A percentile compares a stretch with the other conserved stretches of the same genome.
phyloP scores from a whole-genome alignment of 2,113 vertebrate species.

The Malurus cyaneus region DNA sequence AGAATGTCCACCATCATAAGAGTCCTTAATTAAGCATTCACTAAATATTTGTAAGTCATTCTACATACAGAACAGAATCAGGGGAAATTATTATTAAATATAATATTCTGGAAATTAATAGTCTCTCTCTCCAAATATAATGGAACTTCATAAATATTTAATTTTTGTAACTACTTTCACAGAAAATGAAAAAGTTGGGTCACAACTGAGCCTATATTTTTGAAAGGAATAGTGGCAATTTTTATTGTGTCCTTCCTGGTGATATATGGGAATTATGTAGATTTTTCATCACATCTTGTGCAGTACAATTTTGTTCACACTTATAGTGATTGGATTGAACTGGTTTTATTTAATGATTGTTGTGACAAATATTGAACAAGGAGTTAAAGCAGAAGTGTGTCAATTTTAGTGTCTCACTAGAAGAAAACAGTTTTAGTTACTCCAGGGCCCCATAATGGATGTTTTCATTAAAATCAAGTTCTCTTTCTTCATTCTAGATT shows the following conservation, averaged over 20 bases:
- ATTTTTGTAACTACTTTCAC: not conserved
- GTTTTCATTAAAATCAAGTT: not conserved
- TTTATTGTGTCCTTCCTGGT: not conserved
- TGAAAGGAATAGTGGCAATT: not conserved
- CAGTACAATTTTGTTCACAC: not conserved
- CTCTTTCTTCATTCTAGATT: not conserved
- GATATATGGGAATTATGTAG: not conserved
- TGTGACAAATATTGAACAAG: not conserved
- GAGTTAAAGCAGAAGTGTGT: not conserved
- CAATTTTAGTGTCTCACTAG: not conserved
- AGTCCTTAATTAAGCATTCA: not conserved
- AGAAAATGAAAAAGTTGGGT: fast-evolving
- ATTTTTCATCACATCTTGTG: not conserved
- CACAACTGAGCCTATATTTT: not conserved
- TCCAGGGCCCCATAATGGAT: not conserved
- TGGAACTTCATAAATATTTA: not conserved
- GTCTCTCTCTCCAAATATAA: not conserved
- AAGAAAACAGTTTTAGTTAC: not conserved
- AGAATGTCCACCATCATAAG: not conserved
- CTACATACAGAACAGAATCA: not conserved
- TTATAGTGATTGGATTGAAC: not conserved
- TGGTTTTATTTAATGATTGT: not conserved
- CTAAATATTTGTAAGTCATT: not conserved
- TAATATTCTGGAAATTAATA: not conserved
- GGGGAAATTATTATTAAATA: not conserved